Percentiles rank a stretch among this genome's conserved stretches.
phyloP scores from a whole-genome alignment of 2,888 invertebrate species.

The Galerucella pusilla region DNA sequence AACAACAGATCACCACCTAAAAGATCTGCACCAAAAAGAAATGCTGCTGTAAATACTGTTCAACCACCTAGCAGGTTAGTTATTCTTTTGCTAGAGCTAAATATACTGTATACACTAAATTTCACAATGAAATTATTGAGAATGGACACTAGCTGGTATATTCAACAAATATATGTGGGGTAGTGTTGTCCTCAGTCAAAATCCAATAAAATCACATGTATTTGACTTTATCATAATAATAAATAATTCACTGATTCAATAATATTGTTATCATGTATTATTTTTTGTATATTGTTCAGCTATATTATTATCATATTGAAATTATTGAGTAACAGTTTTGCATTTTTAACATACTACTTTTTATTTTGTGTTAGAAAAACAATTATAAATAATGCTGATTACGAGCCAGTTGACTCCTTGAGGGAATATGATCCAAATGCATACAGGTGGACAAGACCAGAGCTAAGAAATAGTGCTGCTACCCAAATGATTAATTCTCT shows the following conservation, averaged over 20 bases:
- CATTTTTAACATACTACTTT: neutral
- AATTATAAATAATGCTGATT: conserved; percentile 56
- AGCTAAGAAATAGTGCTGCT: conserved; percentile 47
- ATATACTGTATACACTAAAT: neutral
- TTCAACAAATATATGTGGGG: too few relatives aligned
- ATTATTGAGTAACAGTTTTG: too few relatives aligned
- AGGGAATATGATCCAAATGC: conserved; percentile 46
- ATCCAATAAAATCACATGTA: neutral
- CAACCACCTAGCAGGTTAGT: conserved; percentile 20
- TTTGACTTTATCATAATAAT: neutral
- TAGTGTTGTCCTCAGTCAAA: neutral
- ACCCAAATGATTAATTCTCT: conserved; percentile 55
- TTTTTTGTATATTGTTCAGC: too few relatives aligned
- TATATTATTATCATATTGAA: too few relatives aligned
- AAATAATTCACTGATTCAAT: too few relatives aligned
- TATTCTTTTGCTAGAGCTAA: neutral
- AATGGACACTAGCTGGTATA: neutral
- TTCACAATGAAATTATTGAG: neutral
- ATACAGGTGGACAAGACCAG: conserved; percentile 57
- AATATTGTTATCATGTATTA: too few relatives aligned
- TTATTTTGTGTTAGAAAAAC: conserved; percentile 53
- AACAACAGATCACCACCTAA: conserved; percentile 39
- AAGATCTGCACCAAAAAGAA: conserved; percentile 43
- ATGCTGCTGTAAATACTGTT: conserved; percentile 40
- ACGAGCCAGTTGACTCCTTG: conserved; percentile 46